Percentiles rank a stretch among this genome's conserved stretches.
These are phyloP conservation scores for Leptosomus discolor DNA, from an alignment of 2,113 vertebrate genomes.

Conservation along the genomic window DNA sequence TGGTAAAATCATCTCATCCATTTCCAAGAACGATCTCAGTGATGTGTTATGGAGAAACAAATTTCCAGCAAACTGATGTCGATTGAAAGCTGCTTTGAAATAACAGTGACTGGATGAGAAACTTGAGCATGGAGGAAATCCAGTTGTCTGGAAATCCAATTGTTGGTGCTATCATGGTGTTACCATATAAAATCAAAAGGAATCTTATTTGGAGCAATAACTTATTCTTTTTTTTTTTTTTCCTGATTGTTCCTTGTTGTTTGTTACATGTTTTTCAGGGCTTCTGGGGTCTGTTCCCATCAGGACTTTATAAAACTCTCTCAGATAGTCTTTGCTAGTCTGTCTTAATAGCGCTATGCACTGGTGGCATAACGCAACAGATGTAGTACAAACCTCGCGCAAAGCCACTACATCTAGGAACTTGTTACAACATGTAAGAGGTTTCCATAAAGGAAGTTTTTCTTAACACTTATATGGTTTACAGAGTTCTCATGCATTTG, in stretches of 20 bases:
- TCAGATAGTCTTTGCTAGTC: background rate
- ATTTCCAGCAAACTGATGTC: background rate
- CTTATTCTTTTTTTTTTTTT: background rate
- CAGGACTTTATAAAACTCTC: background rate
- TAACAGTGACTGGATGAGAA: background rate
- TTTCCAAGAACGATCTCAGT: background rate
- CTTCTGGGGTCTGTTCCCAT: background rate
- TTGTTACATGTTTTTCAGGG: background rate
- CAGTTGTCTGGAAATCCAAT: background rate
- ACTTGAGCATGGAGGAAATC: background rate
- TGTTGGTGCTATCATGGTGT: background rate
- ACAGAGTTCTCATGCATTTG: background rate
- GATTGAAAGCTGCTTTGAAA: background rate
- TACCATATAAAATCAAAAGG: background rate
- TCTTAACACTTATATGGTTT: background rate
- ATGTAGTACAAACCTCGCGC: background rate
- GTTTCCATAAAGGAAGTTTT: background rate
- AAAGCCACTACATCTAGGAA: background rate
- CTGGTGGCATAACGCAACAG: background rate
- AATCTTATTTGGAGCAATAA: background rate
- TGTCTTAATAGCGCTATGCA: background rate
- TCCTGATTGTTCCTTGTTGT: background rate
- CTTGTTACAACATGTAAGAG: background rate
- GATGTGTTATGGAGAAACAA: background rate
- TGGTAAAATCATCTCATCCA: accelerated